Conservation (phyloP, 2,888 invertebrate species). For the Pachymerium ferrugineum region DNA sequence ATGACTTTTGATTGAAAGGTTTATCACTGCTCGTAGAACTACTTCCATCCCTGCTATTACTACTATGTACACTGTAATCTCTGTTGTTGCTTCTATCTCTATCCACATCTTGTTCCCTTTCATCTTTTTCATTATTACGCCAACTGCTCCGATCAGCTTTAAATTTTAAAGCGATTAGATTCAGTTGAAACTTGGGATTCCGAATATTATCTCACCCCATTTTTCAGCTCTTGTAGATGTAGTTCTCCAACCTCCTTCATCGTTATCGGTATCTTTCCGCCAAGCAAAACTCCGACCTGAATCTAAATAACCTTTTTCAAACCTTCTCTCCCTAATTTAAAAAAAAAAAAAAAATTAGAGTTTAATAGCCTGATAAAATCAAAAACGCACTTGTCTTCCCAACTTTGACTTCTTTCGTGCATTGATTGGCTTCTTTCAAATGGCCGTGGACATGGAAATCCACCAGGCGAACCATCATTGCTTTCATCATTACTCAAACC, state of each 20-base stretch:
- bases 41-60: not conserved
- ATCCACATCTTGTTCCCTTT: slow-evolving; percentile 7
- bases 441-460: slow-evolving; percentile 38
- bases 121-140: slow-evolving; percentile 14
- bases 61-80: slow-evolving; percentile 24
- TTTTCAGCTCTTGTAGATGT: slow-evolving; percentile 52
- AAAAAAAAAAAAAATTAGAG: not conserved
- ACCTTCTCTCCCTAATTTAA: slow-evolving; percentile 25
- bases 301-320: slow-evolving; percentile 12
- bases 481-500: slow-evolving; percentile 43
- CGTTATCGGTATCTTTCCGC: slow-evolving; percentile 45
- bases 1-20: slow-evolving; percentile 19
- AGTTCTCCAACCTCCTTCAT: slow-evolving; percentile 55
- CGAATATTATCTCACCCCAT: slow-evolving; percentile 50
- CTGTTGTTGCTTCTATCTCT: not conserved
- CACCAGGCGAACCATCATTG: slow-evolving; percentile 39
- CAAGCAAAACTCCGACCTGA: slow-evolving; percentile 25
- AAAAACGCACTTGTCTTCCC: slow-evolving; percentile 46
- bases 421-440: slow-evolving; percentile 39
- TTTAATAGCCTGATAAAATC: not conserved
- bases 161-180: not conserved
- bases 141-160: slow-evolving; percentile 23
- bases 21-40: slow-evolving; percentile 20
- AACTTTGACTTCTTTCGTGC: slow-evolving; percentile 44
- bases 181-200: not conserved